Evolutionary conservation across 2,888 invertebrate genomes (phyloP).

Genomic region (Stramonita haemastoma): DNA sequence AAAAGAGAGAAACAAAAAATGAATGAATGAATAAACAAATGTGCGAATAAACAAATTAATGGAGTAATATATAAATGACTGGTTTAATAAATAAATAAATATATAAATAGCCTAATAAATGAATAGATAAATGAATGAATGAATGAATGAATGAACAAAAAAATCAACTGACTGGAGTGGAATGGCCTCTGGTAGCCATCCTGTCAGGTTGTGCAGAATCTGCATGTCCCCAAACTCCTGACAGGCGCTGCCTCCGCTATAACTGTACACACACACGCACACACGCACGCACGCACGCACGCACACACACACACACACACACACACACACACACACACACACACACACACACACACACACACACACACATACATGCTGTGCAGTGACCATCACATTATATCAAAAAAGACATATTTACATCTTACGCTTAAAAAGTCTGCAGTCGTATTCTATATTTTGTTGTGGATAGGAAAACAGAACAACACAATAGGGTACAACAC

Average conservation of each 20-base stretch:
- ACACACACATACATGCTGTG: neutral
- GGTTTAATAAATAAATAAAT: too few species aligned
- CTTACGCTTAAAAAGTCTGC: too few species aligned
- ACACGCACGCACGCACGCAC: neutral
- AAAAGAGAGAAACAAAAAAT: too few species aligned
- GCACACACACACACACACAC: neutral
- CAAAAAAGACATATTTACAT: too few species aligned
- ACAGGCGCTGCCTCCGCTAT: constrained; percentile 50
- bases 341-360: neutral
- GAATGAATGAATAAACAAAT: too few species aligned
- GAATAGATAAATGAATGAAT: too few species aligned
- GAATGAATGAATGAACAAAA: neutral
- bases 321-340: neutral
- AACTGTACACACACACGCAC: constrained; percentile 28
- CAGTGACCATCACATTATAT: neutral
- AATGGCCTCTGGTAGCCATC: constrained; percentile 77
- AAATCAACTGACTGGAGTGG: constrained; percentile 75
- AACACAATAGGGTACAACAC: too few species aligned
- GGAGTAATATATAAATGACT: too few species aligned
- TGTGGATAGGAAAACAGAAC: too few species aligned
- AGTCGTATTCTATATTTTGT: too few species aligned
- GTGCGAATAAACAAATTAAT: too few species aligned
- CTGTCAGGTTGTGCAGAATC: constrained; percentile 76
- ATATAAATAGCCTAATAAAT: too few species aligned
- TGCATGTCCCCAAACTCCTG: constrained; percentile 77